A percentile compares a stretch with the other conserved stretches of the same genome.
phyloP scores from a whole-genome alignment of 2,888 invertebrate genomes.

The Drosophila borborema region DNA sequence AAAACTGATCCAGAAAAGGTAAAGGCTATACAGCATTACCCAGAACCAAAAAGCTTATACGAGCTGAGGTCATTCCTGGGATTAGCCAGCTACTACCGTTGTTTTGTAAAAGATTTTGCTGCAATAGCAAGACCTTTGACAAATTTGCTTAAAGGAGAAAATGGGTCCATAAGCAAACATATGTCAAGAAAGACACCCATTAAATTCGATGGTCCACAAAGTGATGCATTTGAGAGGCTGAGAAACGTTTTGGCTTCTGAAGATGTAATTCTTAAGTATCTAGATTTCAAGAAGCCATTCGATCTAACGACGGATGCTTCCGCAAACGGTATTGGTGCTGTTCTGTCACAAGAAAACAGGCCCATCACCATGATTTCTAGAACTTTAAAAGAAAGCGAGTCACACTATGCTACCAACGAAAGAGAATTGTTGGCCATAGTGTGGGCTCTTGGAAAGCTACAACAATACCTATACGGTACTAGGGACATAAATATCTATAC shows the following conservation, averaged over 20 bases:
- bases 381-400: not conserved
- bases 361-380: not conserved
- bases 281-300: not conserved
- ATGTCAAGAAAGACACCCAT: not conserved
- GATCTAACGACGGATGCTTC: not conserved
- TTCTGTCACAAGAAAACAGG: not conserved
- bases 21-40: not conserved
- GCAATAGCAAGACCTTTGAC: not conserved
- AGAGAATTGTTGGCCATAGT: too few relatives aligned
- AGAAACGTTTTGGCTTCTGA: not conserved
- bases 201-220: not conserved
- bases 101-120: not conserved
- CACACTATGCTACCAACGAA: not conserved
- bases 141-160: not conserved
- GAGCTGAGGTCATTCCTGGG: not conserved
- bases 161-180: not conserved
- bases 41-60: not conserved
- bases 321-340: not conserved
- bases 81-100: not conserved
- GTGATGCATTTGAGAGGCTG: not conserved
- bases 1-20: conserved; percentile 7
- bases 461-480: not conserved
- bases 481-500: not conserved
- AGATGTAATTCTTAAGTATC: not conserved
- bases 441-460: not conserved